Conservation (phyloP, 2,888 invertebrate genomes). For the Napeogenes sylphis region DNA sequence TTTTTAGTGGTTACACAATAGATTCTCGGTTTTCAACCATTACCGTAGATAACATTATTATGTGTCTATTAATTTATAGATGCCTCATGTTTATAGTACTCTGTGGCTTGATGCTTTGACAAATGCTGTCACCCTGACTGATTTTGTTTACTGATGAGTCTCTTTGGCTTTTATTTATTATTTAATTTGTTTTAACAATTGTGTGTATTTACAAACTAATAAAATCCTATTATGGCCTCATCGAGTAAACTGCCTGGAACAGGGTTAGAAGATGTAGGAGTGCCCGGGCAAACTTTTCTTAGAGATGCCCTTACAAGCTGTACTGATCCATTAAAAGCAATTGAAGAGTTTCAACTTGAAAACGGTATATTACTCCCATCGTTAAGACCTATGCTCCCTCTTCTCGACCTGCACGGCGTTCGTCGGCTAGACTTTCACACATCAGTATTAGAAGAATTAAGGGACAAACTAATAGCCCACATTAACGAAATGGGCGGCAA, state of each 20-base stretch:
- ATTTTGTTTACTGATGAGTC: conserved; percentile 1
- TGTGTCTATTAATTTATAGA: too few relatives aligned
- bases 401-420: conserved; percentile 96
- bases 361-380: conserved; percentile 96
- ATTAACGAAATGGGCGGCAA: conserved; percentile 90
- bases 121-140: not conserved
- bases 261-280: conserved; percentile 89
- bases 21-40: too few relatives aligned
- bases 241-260: conserved; percentile 74
- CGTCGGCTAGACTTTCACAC: conserved; percentile 95
- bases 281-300: conserved; percentile 91
- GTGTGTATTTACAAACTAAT: not conserved
- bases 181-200: conserved; percentile 6
- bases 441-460: conserved; percentile 89
- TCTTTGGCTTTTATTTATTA: not conserved
- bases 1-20: too few relatives aligned
- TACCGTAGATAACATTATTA: too few relatives aligned
- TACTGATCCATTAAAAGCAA: conserved; percentile 97
- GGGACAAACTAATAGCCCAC: conserved; percentile 83
- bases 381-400: conserved; percentile 93
- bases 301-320: conserved; percentile 95
- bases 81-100: too few relatives aligned
- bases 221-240: conserved; percentile 55
- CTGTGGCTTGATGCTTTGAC: not conserved
- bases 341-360: conserved; percentile 97